Conservation (phyloP, 1,140 invertebrate genomes). For the Zaprionus vittiger region DNA sequence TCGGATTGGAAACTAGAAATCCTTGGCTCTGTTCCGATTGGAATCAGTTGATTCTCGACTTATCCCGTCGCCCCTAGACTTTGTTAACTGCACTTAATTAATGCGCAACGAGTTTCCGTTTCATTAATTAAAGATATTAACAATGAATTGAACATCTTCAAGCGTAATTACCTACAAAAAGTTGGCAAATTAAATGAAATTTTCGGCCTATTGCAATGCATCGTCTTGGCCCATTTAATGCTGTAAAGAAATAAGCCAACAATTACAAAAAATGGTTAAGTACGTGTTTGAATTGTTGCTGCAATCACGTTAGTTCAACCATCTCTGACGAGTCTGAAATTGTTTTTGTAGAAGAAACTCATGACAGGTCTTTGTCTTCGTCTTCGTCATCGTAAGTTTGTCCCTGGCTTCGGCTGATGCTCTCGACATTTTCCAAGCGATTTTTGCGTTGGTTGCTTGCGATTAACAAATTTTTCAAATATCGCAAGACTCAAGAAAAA, state of each 20-base stretch:
- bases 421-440: slow-evolving; percentile 47
- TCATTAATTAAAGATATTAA: not conserved
- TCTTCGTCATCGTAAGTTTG: slow-evolving; percentile 22
- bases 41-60: not conserved
- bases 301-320: slow-evolving; percentile 17
- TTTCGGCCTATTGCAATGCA: not conserved
- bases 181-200: not conserved
- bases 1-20: not conserved
- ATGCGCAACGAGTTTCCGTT: not conserved
- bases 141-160: not conserved
- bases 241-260: slow-evolving; percentile 29
- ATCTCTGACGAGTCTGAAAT: not conserved
- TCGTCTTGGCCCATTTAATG: not conserved
- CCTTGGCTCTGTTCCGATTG: not conserved
- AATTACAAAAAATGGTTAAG: slow-evolving; percentile 21
- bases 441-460: slow-evolving; percentile 47
- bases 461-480: slow-evolving; percentile 58
- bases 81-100: not conserved
- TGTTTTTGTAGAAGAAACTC: slow-evolving; percentile 2
- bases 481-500: slow-evolving; percentile 10
- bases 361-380: not conserved
- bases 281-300: slow-evolving; percentile 5
- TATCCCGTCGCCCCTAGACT: too few species aligned
- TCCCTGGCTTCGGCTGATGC: slow-evolving; percentile 30
- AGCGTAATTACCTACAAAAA: not conserved